Evolutionary conservation across 2,797 vertebrate genomes (phyloP).

Genomic region (Picus viridis): DNA sequence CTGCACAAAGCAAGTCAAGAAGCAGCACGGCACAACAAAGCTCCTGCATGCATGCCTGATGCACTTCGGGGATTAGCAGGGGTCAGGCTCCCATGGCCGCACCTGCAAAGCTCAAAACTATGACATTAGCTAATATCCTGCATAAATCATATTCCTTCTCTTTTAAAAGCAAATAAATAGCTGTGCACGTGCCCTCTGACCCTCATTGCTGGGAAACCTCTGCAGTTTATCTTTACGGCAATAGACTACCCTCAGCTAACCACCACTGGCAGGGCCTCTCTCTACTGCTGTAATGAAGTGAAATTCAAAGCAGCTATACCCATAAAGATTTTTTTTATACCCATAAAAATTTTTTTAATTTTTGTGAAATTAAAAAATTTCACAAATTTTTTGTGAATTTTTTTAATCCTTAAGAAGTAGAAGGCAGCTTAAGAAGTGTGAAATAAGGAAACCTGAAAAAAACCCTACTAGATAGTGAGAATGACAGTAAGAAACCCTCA

Average conservation of each 20-base stretch:
- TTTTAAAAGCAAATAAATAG: slow-evolving; percentile 82
- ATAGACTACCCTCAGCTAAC: slow-evolving; percentile 16
- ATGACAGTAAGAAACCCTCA: background rate
- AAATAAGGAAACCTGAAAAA: background rate
- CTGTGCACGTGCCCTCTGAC: slow-evolving; percentile 73
- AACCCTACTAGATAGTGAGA: background rate
- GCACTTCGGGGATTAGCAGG: slow-evolving; percentile 75
- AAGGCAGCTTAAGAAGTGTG: background rate
- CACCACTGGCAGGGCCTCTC: background rate
- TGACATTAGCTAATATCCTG: slow-evolving; percentile 76
- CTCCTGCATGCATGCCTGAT: slow-evolving; percentile 37
- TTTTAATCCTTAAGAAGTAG: background rate
- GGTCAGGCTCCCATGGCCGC: slow-evolving; percentile 76
- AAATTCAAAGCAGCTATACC: background rate
- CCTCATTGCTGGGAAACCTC: slow-evolving; percentile 74
- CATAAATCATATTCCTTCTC: slow-evolving; percentile 81
- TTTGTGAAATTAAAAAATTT: no score
- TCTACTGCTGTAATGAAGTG: background rate
- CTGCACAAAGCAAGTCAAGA: background rate
- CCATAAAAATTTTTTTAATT: no score
- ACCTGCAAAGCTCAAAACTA: slow-evolving; percentile 74
- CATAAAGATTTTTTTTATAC: background rate
- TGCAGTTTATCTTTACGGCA: slow-evolving; percentile 64
- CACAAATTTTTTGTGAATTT: no score
- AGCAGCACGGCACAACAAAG: slow-evolving; percentile 76